Percentiles rank a stretch among this genome's conserved stretches.
These are phyloP conservation scores for Orthosia gothica DNA, from an alignment of 2,888 invertebrate species.

Conservation along the genomic window DNA sequence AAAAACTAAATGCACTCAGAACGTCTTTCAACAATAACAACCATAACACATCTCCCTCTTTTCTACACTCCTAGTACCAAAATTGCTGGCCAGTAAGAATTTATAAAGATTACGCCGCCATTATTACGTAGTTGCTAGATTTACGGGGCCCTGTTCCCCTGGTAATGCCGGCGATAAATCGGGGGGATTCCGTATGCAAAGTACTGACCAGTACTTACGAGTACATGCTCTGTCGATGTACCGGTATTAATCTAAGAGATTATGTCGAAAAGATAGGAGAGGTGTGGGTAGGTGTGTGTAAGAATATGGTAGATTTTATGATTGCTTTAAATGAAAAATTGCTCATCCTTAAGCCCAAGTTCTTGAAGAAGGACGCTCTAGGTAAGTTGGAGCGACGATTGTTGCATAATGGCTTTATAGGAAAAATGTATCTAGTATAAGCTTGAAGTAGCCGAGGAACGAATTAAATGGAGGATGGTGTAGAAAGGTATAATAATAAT, in stretches of 20 bases:
- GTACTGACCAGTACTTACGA: slow-evolving; percentile 27
- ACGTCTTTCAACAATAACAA: background rate
- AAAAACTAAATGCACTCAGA: no score
- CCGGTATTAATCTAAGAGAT: slow-evolving; percentile 51
- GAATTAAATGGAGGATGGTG: no score
- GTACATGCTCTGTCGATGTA: slow-evolving; percentile 34
- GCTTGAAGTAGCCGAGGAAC: no score
- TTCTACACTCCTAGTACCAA: slow-evolving; percentile 35
- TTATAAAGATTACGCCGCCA: slow-evolving; percentile 65
- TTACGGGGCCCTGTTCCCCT: slow-evolving; percentile 51
- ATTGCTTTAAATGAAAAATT: background rate
- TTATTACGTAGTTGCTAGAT: slow-evolving; percentile 49
- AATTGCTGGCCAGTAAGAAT: slow-evolving; percentile 58
- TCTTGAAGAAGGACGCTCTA: background rate
- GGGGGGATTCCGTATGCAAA: slow-evolving; percentile 59
- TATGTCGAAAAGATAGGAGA: slow-evolving; percentile 1
- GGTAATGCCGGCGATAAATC: slow-evolving; percentile 63
- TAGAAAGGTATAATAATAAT: no score
- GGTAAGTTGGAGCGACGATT: no score
- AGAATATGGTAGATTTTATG: background rate
- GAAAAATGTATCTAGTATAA: no score
- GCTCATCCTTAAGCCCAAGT: background rate
- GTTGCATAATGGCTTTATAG: no score
- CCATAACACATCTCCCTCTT: slow-evolving; percentile 30
- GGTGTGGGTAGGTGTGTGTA: background rate